Evolutionary conservation across 2,797 vertebrate genomes (phyloP).

Genomic region (Coreius guichenoti): DNA sequence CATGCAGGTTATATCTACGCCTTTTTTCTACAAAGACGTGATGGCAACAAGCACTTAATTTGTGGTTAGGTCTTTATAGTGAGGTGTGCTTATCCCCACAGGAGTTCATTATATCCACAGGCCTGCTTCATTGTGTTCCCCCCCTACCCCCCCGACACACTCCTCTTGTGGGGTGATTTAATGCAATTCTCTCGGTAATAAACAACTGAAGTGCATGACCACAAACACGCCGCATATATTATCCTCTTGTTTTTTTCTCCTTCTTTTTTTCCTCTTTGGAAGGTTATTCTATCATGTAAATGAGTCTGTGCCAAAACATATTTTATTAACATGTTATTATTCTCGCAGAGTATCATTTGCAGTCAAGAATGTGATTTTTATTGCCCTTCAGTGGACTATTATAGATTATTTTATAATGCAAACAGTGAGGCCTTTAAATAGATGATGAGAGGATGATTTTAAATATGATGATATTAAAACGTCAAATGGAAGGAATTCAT

Average conservation of each 20-base stretch:
- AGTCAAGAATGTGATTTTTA: constrained; percentile 40
- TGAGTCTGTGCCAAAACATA: constrained; percentile 74
- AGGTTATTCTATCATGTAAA: constrained; percentile 86
- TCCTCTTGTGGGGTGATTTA: constrained; percentile 87
- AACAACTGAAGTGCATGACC: constrained; percentile 86
- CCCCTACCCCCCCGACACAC: constrained; percentile 72
- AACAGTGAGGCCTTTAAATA: neutral
- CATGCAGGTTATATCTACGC: constrained; percentile 70
- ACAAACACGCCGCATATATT: constrained; percentile 87
- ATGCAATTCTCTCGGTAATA: constrained; percentile 84
- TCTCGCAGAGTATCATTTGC: constrained; percentile 41
- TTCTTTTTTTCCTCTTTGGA: constrained; percentile 70
- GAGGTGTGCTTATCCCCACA: constrained; percentile 84
- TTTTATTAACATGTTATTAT: constrained; percentile 68
- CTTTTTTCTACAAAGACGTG: constrained; percentile 79
- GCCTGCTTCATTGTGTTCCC: constrained; percentile 77
- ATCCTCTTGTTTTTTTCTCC: constrained; percentile 66
- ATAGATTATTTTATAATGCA: constrained; percentile 15
- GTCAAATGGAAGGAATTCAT: neutral
- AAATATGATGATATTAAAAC: neutral
- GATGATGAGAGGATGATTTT: neutral
- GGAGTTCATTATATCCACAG: constrained; percentile 87
- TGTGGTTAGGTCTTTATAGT: constrained; percentile 86
- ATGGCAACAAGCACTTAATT: constrained; percentile 86
- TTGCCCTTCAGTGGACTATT: constrained; percentile 24